A percentile compares a stretch with the other conserved stretches of the same genome.
These are phyloP conservation scores for Raja brachyura DNA, from an alignment of 2,113 vertebrate genomes.

Conservation along the genomic window DNA sequence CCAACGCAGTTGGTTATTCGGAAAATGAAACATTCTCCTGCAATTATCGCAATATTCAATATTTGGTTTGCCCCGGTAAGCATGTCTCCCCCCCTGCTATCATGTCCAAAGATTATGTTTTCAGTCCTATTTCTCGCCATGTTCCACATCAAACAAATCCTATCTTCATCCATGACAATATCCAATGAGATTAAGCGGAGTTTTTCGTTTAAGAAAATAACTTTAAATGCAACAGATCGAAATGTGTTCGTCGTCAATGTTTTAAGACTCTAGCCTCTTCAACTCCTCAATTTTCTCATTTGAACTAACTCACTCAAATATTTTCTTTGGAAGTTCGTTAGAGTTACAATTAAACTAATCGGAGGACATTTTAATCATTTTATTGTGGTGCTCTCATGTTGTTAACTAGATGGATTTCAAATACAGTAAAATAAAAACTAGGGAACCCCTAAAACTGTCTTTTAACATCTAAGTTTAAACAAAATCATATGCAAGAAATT, in stretches of 20 bases:
- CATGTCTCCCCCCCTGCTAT: background rate
- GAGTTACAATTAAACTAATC: background rate
- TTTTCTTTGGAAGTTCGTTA: slow-evolving; percentile 12
- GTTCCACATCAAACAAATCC: background rate
- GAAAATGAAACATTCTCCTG: background rate
- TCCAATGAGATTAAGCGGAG: background rate
- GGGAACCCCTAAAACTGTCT: background rate
- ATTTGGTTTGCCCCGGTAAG: background rate
- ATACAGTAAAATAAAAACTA: background rate
- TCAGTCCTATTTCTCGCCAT: background rate
- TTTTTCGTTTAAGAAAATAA: background rate
- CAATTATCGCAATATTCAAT: background rate
- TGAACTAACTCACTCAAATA: background rate
- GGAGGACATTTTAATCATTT: background rate
- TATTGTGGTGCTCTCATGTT: too few species aligned
- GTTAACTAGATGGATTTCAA: background rate
- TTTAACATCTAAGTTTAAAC: background rate
- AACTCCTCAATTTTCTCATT: background rate
- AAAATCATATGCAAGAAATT: background rate
- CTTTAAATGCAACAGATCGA: background rate
- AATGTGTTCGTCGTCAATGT: background rate
- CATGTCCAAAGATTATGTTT: background rate
- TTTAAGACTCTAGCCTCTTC: background rate
- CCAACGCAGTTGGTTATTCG: background rate
- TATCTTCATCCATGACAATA: background rate